Base-by-base conservation (phyloP, 2,888 invertebrate genomes). In the Ennomos quercinarius region DNA sequence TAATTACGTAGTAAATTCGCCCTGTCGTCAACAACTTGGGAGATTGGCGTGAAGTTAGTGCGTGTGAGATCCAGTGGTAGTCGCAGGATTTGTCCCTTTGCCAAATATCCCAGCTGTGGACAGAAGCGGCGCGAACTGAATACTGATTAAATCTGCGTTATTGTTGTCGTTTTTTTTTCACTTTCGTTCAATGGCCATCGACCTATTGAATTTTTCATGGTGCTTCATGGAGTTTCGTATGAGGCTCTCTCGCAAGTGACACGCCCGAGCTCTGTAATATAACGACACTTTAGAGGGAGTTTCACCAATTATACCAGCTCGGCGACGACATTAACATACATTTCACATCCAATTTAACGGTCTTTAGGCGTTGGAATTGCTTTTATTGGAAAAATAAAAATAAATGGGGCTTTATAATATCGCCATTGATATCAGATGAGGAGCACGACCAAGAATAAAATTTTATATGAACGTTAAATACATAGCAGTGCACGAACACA, bases 201-300 rank as follows among this genome's bases (percentile, higher is more conserved):
- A 81, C 76, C 84, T 89, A 87, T 87, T 91, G 89, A 91, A 90
- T 91, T 87, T 90, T 91, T 90, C 88, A 89, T 91, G 76, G 73
- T 70, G 73, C 77, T 83, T 81, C 83, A 84, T 78, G 68, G 83
- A 81, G 83, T 85, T 85, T 80, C 74, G 78, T 84, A 83, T 82
- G 78, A 86, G 80, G 70, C 77, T 67, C 68, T 61, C 71, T 76
- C 77, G 83, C 77, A 81, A 81, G 76, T 70, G 70, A 61, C 77
- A 82, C 78, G 78, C 73, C 78, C 80, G 74, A 84, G 43, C 40
- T 83, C 73, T 84, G 17, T 84, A 81, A 81, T 80, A 78, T 74
- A 80, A 80, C 77, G 81, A 80, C 77, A 72, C 75, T 73, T 69
- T 69, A 78, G 81, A 85, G 88, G 88, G 90, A 88, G 86, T 89